These are phyloP conservation scores for Microtus ochrogaster DNA, from an alignment of 2,113 vertebrate species.

Conservation along the genomic window DNA sequence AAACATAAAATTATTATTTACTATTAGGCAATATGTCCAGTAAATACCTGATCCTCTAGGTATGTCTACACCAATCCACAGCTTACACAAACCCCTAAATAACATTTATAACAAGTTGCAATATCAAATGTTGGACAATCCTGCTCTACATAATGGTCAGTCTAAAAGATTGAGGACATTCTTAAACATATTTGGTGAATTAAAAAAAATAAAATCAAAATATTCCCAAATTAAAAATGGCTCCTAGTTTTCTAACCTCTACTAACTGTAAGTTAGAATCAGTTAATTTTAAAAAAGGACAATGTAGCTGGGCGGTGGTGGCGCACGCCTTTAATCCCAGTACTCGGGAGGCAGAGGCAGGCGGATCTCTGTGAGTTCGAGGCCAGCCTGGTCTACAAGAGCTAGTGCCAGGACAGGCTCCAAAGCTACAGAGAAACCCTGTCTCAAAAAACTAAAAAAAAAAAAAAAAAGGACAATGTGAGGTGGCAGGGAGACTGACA, in stretches of 20 bases:
- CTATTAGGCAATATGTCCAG: constrained; percentile 13
- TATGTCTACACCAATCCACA: not conserved
- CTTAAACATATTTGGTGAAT: constrained; percentile 47
- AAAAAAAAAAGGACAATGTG: not conserved
- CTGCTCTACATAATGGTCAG: not conserved
- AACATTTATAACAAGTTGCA: not conserved
- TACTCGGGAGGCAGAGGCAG: no score
- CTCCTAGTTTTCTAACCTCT: constrained; percentile 21
- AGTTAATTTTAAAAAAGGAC: constrained; percentile 42
- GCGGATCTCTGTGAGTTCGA: no score
- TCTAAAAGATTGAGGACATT: not conserved
- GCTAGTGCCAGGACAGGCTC: no score
- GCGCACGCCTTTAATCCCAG: no score
- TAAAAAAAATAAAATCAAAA: constrained; percentile 36
- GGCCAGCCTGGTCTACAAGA: no score
- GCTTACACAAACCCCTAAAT: not conserved
- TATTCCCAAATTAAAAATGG: constrained; percentile 46
- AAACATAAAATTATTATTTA: constrained; percentile 55
- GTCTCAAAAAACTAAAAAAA: no score
- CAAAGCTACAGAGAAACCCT: no score
- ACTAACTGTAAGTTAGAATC: constrained; percentile 39
- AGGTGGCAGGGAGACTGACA: not conserved
- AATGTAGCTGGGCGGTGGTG: no score
- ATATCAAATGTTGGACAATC: not conserved
- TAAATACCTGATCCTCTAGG: constrained; percentile 37